A percentile compares a stretch with the other conserved stretches of the same genome.
These are phyloP conservation scores for Corbicula japonica DNA, from an alignment of 2,888 invertebrate genomes.

Conservation along the genomic window DNA sequence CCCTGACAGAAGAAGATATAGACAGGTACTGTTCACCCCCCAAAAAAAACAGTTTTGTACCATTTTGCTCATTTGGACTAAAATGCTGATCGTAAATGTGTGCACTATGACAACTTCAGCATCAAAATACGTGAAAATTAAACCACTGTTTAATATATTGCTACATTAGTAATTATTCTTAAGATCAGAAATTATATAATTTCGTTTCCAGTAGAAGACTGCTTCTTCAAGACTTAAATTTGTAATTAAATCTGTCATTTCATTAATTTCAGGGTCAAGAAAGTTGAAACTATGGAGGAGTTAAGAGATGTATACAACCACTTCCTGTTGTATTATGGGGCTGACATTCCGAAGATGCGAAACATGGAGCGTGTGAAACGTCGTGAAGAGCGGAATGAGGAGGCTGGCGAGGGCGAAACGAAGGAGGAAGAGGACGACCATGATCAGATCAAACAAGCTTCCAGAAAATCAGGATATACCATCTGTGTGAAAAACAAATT, in stretches of 20 bases:
- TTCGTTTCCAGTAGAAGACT: no score
- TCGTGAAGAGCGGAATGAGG: constrained; percentile 65
- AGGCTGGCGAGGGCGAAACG: constrained; percentile 74
- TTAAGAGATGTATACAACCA: constrained; percentile 97
- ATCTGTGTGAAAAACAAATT: constrained; percentile 95
- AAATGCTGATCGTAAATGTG: no score
- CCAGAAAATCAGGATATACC: constrained; percentile 94
- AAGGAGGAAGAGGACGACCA: constrained; percentile 85
- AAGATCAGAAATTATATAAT: no score
- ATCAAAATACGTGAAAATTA: no score
- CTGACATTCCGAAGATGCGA: constrained; percentile 88
- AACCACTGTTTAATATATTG: no score
- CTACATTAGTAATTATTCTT: no score
- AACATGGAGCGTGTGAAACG: constrained; percentile 87
- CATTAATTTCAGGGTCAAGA: constrained; percentile 76
- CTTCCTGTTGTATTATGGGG: constrained; percentile 96
- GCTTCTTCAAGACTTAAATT: no score
- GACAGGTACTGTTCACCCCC: no score
- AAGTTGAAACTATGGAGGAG: constrained; percentile 91
- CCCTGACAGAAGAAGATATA: constrained; percentile 94
- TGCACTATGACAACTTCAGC: no score
- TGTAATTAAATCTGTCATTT: no score
- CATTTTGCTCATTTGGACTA: no score
- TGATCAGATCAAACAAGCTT: constrained; percentile 92
- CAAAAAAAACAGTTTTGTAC: no score